Conservation (phyloP, 2,797 vertebrate genomes). For the Taenioides sp. region DNA sequence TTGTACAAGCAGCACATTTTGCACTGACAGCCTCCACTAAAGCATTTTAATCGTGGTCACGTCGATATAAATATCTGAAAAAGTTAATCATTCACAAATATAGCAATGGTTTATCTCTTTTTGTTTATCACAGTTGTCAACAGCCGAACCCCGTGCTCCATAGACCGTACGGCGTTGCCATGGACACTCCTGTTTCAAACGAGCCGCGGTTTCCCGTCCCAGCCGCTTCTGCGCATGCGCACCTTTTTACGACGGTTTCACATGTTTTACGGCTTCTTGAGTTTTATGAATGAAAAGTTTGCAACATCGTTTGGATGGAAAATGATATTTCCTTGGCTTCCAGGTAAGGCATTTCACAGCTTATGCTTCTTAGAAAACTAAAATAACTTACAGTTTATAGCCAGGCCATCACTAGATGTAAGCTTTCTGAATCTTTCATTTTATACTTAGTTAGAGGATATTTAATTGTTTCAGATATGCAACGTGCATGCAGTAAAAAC, state of each 20-base stretch:
- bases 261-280: background rate
- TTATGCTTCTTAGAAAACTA: background rate
- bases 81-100: background rate
- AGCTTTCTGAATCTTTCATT: too few relatives aligned
- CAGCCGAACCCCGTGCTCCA: constrained; percentile 23
- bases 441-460: too few relatives aligned
- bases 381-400: background rate
- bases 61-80: background rate
- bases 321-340: background rate
- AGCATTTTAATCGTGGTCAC: background rate
- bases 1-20: background rate
- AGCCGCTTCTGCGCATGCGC: constrained; percentile 26
- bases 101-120: background rate
- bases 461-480: background rate
- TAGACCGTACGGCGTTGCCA: background rate
- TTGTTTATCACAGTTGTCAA: constrained; percentile 28
- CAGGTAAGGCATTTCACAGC: background rate
- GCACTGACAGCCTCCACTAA: constrained; percentile 9
- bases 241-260: constrained; percentile 55
- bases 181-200: constrained; percentile 69
- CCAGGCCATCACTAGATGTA: too few relatives aligned
- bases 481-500: background rate
- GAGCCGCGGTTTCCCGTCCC: constrained; percentile 73
- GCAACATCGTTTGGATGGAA: background rate
- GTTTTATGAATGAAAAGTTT: background rate